Evolutionary conservation across 2,888 invertebrate genomes (phyloP), one percentile per base, ranked within the genome.

Genomic region (Hirtodrosophila confusa): DNA sequence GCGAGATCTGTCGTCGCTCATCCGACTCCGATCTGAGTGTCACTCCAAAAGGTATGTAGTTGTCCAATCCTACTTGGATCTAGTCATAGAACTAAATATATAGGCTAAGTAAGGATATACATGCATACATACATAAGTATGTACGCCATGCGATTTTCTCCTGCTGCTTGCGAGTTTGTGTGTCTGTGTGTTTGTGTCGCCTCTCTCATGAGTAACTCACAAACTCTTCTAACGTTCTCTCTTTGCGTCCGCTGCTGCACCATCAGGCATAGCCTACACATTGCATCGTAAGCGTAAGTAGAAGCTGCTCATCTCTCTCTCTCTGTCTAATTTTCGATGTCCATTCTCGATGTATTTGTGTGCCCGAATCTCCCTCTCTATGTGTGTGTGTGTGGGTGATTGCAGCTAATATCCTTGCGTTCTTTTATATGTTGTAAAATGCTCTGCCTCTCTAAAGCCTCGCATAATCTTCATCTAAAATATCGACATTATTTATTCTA

Each of bases 11-110:
- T 89, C 93, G 97, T 53, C 93, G 98, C 78, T 97, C 97, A 3
- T 98, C 98, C 3, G 98, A 98, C 91, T 98, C 98, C 0, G 98
- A 98, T 92, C 93, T 97, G 76, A 97, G 96, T 92, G 95, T 97
- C 48, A 97, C 97, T 9, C 97, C 97, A 4, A 98, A 97, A 95
- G 97, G 98, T 98, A 92, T 92, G 89, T 84, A 68, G 45, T 11
- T 37, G n/a, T 0, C 33, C 10, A 41, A 10, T 23, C 7, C 4
- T n/a, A 4, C 6, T n/a, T 31, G 9, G 17, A 29, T 39, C 29
- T 39, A 39, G 11, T 37, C 3, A 24, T 69, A 60, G 51, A 33
- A 61, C 23, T 27, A 56, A 56, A 56, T 53, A 29, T 6, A 7
- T 62, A 69, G 54, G 9, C 47, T 72, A 62, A 71, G 69, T 37